Base-by-base conservation (phyloP, 2,797 vertebrate species). In the Sebastiscus albofasciatus region DNA sequence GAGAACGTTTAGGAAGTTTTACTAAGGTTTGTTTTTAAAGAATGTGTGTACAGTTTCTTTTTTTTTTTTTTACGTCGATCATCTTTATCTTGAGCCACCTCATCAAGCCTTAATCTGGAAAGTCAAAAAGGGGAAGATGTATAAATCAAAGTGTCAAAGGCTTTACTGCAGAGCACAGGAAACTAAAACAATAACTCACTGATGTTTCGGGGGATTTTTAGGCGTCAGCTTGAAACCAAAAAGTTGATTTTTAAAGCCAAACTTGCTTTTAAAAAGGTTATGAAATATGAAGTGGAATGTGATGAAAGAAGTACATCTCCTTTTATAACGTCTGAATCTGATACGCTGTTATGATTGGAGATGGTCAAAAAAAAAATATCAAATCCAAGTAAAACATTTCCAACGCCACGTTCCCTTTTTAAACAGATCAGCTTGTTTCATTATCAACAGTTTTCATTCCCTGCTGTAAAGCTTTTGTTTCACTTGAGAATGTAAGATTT, bases 21-120 rank as follows among this genome's bases (percentile, higher is more conserved):
- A 80, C 79, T 71, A 75, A 77, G 81, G 72, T 90, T 91, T 87
- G 83, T 92, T 89, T 90, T 96, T 95, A 90, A 94, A 94, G 95
- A 96, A 96, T 92, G 93, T 96, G 89, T 96, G 96, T 97, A 96
- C 96, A 97, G 96, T 96, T 97, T 62, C 1, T 52, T 94, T 93
- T 70, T 70, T 60, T 72, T 26, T 18, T 54, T 52, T 52, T 70
- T 42, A 18, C 52, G 33, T 70, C 4, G 2, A 83, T 67, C 26
- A 36, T 82, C 59, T 5, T 82, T 69, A 79, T 81, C 59, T 85
- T 77, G 89, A 93, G 89, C 92, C 91, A 77, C 80, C 36, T 87
- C 84, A 90, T 91, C 92, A 89, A 92, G 83, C 81, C 89, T 85
- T 87, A 81, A 88, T 72, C 46, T 79, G 78, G 27, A 75, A 31